These are phyloP conservation scores for Gambusia yucatana DNA, from an alignment of 2,797 vertebrate species.

Conservation along the genomic window DNA sequence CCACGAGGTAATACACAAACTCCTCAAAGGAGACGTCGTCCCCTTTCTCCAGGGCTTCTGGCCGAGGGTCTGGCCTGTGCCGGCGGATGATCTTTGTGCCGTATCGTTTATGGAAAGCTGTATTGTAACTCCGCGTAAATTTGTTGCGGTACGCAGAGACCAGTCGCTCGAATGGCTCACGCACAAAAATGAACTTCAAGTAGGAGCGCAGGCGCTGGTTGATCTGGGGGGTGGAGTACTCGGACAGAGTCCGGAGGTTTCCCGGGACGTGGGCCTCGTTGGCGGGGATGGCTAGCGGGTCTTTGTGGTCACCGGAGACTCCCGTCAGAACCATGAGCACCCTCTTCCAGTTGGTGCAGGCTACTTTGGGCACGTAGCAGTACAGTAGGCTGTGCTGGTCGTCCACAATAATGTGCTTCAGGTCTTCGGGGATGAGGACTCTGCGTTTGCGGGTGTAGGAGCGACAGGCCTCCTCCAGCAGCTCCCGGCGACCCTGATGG, in stretches of 20 bases:
- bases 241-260: conserved; percentile 87
- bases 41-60: conserved; percentile 83
- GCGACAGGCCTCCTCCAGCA: conserved; percentile 83
- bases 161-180: conserved; percentile 91
- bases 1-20: conserved; percentile 91
- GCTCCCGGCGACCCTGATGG: conserved; percentile 86
- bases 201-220: conserved; percentile 89
- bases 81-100: conserved; percentile 89
- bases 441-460: conserved; percentile 86
- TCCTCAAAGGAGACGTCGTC: conserved; percentile 89
- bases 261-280: conserved; percentile 86
- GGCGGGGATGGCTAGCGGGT: conserved; percentile 87
- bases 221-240: conserved; percentile 87
- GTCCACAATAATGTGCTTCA: conserved; percentile 91
- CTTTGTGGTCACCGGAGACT: conserved; percentile 71
- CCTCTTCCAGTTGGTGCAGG: conserved; percentile 96
- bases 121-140: conserved; percentile 89
- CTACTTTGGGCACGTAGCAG: conserved; percentile 94
- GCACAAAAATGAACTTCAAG: conserved; percentile 91
- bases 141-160: conserved; percentile 93
- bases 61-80: conserved; percentile 81
- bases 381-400: conserved; percentile 89
- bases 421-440: conserved; percentile 86
- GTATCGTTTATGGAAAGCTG: conserved; percentile 88
- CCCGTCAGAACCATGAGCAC: conserved; percentile 91